A percentile compares a stretch with the other conserved stretches of the same genome.
phyloP scores from a whole-genome alignment of 2,888 invertebrate genomes.

The Phania funesta region DNA sequence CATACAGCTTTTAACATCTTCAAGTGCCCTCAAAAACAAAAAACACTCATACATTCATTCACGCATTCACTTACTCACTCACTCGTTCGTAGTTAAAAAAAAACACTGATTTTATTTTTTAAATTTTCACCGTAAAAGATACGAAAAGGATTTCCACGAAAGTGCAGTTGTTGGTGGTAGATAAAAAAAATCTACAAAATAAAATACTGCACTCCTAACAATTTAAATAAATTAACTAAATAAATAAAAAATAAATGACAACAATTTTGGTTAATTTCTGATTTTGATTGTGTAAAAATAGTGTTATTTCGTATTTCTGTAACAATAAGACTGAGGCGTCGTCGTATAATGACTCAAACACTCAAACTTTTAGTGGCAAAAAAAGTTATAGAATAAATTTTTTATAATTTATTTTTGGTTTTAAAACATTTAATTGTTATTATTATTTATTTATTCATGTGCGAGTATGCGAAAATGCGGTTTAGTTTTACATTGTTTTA shows the following conservation, averaged over 20 bases:
- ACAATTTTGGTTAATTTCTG: constrained; percentile 45
- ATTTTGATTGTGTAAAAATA: constrained; percentile 32
- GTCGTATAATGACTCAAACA: constrained; percentile 31
- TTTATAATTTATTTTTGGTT: not conserved
- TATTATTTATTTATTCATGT: constrained; percentile 26
- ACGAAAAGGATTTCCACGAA: not conserved
- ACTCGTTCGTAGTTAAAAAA: not conserved
- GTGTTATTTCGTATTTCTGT: not conserved
- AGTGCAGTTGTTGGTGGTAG: not conserved
- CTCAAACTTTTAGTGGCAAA: not conserved
- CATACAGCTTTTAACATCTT: constrained; percentile 15
- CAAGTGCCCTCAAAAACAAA: constrained; percentile 30
- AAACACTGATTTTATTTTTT: not conserved
- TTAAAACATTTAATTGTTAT: constrained; percentile 25
- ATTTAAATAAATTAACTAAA: constrained; percentile 49
- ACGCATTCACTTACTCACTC: not conserved
- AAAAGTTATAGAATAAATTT: not conserved
- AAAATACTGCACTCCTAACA: not conserved
- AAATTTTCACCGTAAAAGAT: too few species aligned
- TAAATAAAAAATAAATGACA: constrained; percentile 1
- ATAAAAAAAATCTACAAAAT: constrained; percentile 13
- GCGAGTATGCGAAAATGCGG: constrained; percentile 21
- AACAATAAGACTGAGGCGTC: not conserved
- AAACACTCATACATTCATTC: not conserved
- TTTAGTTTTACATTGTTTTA: constrained; percentile 38